Percentiles rank a stretch among this genome's conserved stretches.
These are phyloP conservation scores for Scytalopus superciliaris DNA, from an alignment of 2,113 vertebrate species.

Conservation along the genomic window DNA sequence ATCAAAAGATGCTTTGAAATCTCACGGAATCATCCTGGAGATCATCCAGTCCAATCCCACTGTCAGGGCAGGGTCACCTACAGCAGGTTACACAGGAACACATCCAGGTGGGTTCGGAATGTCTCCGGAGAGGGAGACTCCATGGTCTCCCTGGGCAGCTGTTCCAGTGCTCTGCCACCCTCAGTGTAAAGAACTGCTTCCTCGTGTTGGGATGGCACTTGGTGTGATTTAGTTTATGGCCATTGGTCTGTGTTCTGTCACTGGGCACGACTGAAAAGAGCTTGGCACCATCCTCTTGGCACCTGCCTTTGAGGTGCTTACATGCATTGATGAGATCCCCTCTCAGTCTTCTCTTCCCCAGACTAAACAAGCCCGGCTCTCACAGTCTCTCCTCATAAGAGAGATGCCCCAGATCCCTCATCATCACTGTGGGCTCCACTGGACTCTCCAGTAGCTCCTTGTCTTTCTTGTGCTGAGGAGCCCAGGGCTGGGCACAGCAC, in stretches of 20 bases:
- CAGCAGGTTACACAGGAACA: neutral
- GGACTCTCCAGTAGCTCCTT: neutral
- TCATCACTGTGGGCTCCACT: neutral
- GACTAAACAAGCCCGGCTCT: neutral
- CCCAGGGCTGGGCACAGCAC: neutral
- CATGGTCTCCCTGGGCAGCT: accelerated
- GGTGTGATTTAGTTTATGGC: neutral
- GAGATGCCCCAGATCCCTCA: neutral
- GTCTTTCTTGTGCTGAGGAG: neutral
- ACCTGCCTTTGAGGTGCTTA: neutral
- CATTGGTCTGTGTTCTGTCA: neutral
- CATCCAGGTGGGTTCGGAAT: accelerated
- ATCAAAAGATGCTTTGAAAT: neutral
- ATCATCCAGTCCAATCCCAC: no score
- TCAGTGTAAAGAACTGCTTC: neutral
- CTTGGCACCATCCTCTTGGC: neutral
- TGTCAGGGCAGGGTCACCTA: neutral
- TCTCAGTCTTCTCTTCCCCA: neutral
- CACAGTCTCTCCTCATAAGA: neutral
- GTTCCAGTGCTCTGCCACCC: neutral
- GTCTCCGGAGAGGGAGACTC: neutral
- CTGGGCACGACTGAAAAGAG: neutral
- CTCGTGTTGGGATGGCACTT: neutral
- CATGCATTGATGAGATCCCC: neutral
- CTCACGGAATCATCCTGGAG: neutral